Evolutionary conservation across 2,888 invertebrate genomes (phyloP).

Genomic region (Phymatocera aterrima): DNA sequence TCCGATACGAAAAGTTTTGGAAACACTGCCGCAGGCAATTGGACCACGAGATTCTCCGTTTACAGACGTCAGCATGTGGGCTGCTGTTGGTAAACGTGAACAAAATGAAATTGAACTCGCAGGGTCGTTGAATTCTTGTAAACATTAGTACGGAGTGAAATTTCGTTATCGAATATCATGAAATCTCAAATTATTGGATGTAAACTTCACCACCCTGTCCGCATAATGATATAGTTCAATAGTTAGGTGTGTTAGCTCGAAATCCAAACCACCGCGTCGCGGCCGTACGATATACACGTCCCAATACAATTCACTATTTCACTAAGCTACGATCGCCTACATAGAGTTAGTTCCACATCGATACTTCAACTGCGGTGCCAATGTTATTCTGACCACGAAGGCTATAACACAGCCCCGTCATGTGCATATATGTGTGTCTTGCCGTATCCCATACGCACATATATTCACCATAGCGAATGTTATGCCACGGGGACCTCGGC

Average conservation of each 20-base stretch:
- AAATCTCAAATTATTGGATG: background rate
- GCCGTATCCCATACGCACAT: background rate
- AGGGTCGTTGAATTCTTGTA: background rate
- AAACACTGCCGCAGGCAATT: constrained; percentile 2
- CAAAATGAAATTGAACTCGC: background rate
- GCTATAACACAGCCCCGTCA: background rate
- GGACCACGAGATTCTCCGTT: background rate
- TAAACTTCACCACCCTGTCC: background rate
- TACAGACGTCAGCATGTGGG: background rate
- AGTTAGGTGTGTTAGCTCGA: background rate
- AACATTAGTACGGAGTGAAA: background rate
- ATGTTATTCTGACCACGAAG: constrained; percentile 13
- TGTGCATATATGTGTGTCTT: background rate
- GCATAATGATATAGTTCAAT: background rate
- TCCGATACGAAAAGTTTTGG: background rate
- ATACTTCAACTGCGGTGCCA: constrained; percentile 6
- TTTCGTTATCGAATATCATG: background rate
- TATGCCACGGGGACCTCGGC: background rate
- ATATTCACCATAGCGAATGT: constrained; percentile 2
- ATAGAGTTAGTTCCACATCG: constrained; percentile 3
- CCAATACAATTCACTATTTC: constrained; percentile 1
- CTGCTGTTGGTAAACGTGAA: background rate
- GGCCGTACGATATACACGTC: no score
- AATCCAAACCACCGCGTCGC: background rate
- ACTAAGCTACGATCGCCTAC: background rate